These are phyloP conservation scores for Heliconius eleuchia DNA, from an alignment of 1,140 invertebrate species.

Conservation along the genomic window DNA sequence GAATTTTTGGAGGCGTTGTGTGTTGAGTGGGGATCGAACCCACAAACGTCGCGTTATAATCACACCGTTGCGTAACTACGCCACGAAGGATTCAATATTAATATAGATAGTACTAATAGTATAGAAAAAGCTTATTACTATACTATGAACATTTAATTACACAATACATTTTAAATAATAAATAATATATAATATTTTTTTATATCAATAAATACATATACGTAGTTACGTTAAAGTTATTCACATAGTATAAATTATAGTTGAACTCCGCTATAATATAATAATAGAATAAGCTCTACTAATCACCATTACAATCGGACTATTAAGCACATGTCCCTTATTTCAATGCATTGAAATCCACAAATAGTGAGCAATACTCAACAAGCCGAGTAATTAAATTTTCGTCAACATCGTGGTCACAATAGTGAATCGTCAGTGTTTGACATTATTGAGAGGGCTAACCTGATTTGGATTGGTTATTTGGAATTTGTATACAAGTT, in stretches of 20 bases:
- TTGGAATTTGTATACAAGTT: neutral
- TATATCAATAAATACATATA: neutral
- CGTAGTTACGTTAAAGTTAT: neutral
- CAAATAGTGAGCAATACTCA: neutral
- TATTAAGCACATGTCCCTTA: slow-evolving; percentile 18
- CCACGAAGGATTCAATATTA: no score
- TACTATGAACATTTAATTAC: neutral
- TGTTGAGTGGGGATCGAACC: no score
- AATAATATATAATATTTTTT: no score
- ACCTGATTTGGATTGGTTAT: slow-evolving; percentile 43
- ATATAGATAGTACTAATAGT: no score
- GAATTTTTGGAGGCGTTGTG: no score
- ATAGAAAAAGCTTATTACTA: neutral
- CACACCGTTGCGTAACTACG: no score
- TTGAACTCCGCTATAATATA: neutral
- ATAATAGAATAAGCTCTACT: neutral
- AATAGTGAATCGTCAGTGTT: slow-evolving; percentile 43
- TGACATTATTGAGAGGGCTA: slow-evolving; percentile 47
- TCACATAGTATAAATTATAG: neutral
- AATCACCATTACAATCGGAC: slow-evolving; percentile 16
- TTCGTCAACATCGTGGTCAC: slow-evolving; percentile 31
- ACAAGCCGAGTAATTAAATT: slow-evolving; percentile 12
- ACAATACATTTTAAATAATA: neutral
- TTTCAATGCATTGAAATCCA: slow-evolving; percentile 17
- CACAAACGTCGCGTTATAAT: no score